phyloP scores from a whole-genome alignment of 2,797 vertebrate genomes.

The Avahi laniger region DNA sequence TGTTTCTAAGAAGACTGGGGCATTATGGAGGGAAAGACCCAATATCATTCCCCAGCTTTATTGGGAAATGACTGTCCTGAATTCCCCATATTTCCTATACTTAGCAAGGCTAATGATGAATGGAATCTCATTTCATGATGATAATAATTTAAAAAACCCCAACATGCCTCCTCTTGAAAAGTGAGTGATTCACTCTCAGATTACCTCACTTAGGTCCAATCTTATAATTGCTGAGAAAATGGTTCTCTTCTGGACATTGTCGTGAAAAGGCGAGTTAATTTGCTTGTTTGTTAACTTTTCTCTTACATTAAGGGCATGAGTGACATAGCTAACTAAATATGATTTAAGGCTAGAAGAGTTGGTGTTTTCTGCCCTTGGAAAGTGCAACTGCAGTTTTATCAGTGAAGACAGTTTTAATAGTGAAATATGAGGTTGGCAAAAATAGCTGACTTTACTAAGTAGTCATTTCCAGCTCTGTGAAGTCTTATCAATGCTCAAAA shows the following conservation, averaged over 20 bases:
- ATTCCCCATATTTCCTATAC: background rate
- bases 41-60: background rate
- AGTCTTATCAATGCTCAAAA: background rate
- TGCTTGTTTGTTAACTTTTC: background rate
- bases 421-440: background rate
- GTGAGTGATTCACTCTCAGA: background rate
- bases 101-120: background rate
- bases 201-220: background rate
- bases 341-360: background rate
- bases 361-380: background rate
- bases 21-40: background rate
- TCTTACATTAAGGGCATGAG: background rate
- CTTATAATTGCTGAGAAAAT: background rate
- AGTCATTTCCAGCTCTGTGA: background rate
- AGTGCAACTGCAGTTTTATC: background rate
- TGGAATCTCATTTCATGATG: background rate
- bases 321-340: background rate
- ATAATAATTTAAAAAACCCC: background rate
- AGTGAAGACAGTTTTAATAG: background rate
- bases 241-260: background rate
- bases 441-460: background rate
- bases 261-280: background rate
- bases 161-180: background rate
- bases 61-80: background rate
- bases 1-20: background rate